Evolutionary conservation across 2,888 invertebrate genomes (phyloP).

Genomic region (Temnothorax unifasciatus): DNA sequence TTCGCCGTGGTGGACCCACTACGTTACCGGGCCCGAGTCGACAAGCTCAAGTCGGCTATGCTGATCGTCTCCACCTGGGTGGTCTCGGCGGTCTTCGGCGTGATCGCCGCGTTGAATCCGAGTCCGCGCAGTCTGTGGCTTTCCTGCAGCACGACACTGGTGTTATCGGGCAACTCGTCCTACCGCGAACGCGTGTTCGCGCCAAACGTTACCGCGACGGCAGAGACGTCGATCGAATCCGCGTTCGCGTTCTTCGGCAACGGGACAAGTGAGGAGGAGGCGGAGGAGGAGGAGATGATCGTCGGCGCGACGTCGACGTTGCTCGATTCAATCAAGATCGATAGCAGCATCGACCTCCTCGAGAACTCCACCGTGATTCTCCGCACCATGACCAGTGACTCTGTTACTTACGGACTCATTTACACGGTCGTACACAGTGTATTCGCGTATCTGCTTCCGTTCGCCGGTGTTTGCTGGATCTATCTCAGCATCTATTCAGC

Average conservation of each 20-base stretch:
- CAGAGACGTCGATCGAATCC: conserved; percentile 29
- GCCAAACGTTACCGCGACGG: conserved; percentile 6
- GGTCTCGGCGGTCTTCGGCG: conserved; percentile 85
- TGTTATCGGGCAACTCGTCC: background rate
- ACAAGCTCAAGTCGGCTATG: conserved; percentile 86
- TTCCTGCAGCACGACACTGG: conserved; percentile 82
- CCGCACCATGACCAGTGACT: conserved; percentile 54
- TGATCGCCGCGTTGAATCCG: conserved; percentile 86
- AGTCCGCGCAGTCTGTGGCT: conserved; percentile 86
- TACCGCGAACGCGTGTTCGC: background rate
- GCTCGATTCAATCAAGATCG: conserved; percentile 32
- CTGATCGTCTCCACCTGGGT: conserved; percentile 87
- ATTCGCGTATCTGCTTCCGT: conserved; percentile 87
- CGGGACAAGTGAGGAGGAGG: conserved; percentile 54
- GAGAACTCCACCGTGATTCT: conserved; percentile 67
- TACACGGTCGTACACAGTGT: conserved; percentile 86
- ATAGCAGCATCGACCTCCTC: conserved; percentile 52
- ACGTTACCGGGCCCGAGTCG: conserved; percentile 88
- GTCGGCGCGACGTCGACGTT: conserved; percentile 9
- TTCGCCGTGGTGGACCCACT: conserved; percentile 90
- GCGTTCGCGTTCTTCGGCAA: conserved; percentile 68
- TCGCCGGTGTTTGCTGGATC: conserved; percentile 90
- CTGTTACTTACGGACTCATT: conserved; percentile 84
- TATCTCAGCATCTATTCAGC: conserved; percentile 92
- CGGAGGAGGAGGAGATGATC: background rate